Base-by-base conservation (phyloP, 2,113 vertebrate genomes). In the Rhabdornis inornatus region DNA sequence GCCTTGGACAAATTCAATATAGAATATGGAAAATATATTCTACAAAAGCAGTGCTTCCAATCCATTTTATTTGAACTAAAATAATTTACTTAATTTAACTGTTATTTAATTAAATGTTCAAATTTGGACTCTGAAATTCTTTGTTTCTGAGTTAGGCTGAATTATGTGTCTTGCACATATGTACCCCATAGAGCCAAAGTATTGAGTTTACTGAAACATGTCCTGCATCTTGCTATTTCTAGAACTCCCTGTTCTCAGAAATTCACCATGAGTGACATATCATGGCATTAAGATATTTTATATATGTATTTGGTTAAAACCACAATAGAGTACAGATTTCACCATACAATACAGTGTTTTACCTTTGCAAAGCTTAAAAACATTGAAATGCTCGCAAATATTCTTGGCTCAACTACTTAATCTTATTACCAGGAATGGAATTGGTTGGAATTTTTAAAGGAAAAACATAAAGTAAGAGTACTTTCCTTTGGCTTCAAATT, bases 171-270 rank as follows among this genome's bases (percentile, higher is more conserved):
- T 61, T 87, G 31, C 33, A 35, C 39, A 15, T 23, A 31, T 1
- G 0, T 63, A 35, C 20, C 40, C 13, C 31, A 37, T 14, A 59
- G 24, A 55, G 5, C 0, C 0, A 28, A 66, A 10, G 10, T 22
- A 40, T 30, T 64, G 31, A 83, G 21, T 11, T 37, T 53, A 31
- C 40, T 52, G 11, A 57, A 89, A 44, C 7, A 11, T 7, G 6
- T 53, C n/a, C 35, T 75, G 35, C 39, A 40, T 42, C 53, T 39
- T 13, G 1, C 70, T 52, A 4, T 44, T 68, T 74, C 33, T n/a
- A 50, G 19, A 24, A 27, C 33, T 64, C 22, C 8, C 40, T 70
- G 7, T 15, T 56, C 35, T 77, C 39, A 81, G 60, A 81, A 80
- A 42, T 64, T 90, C 37, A 52, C n/a, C 28, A 6, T 23, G 8